Base-by-base conservation (phyloP, 2,888 invertebrate species). In the Hemithea aestivaria region DNA sequence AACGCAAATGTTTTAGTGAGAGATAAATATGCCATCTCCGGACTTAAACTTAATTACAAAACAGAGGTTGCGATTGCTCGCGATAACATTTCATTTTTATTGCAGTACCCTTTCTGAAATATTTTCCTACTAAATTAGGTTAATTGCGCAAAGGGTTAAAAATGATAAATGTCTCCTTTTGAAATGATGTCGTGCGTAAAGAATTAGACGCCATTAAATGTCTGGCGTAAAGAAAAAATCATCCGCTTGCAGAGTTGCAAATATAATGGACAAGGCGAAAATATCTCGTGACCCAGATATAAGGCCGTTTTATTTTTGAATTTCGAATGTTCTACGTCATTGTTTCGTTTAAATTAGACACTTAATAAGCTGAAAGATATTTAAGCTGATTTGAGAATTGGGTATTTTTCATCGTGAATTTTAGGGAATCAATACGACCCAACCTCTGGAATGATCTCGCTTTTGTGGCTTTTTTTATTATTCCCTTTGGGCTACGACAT, bases 101-200 rank as follows among this genome's bases (percentile, higher is more conserved):
- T 54, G 48, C 53, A 52, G 49, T 32, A 39, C 44, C 45, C 48
- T 53, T 56, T 63, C 56, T 43, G 62, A 52, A 57, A 56, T 58
- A 62, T 60, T 66, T 66, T 56, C 52, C 36, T 51, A 56, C 48
- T 65, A 69, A 72, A 72, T 71, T 70, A 63, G 65, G 66, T 71
- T 80, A 75, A 77, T 75, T 78, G 73, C 58, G 50, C 46, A 50
- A 58, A 66, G 70, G 73, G 71, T 68, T 65, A 62, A 67, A 67
- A 67, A 68, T 76, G 72, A 77, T 76, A 74, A 74, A 75, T 73
- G 65, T 63, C 53, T 48, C 54, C 74, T 71, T 77, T 76, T 68
- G 62, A 77, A 75, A 73, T 72, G 65, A 64, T 59, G 51, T 71
- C 66, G 66, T 57, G 71, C 62, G 61, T 71, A 71, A 70, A 63